phyloP scores from a whole-genome alignment of 2,888 invertebrate species.

The Notocelia uddmanniana region DNA sequence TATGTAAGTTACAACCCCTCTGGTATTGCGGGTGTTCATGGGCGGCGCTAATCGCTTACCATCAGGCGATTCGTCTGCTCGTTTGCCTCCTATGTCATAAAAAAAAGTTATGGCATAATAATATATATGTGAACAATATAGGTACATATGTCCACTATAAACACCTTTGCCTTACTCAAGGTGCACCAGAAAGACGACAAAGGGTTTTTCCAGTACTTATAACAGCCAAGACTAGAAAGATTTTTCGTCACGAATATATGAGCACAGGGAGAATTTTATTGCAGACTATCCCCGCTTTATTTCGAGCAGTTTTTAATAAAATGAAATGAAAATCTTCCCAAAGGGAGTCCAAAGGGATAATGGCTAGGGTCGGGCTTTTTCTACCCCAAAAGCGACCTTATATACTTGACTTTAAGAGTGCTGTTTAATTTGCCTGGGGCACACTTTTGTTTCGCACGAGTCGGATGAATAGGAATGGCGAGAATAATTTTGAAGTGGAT shows the following conservation, averaged over 20 bases:
- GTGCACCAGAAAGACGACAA: no score
- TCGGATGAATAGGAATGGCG: constrained; percentile 40
- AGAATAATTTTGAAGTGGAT: constrained; percentile 45
- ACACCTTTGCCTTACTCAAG: no score
- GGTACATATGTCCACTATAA: no score
- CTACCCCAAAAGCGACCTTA: constrained; percentile 18
- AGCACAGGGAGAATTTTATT: constrained; percentile 33
- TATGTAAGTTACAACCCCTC: no score
- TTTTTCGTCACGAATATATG: constrained; percentile 24
- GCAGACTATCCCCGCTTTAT: constrained; percentile 40
- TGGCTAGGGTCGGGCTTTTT: constrained; percentile 15
- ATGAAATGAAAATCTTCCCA: constrained; percentile 43
- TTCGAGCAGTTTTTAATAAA: constrained; percentile 44
- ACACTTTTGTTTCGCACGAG: constrained; percentile 38
- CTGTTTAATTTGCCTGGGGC: constrained; percentile 25
- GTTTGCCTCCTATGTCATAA: no score
- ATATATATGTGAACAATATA: no score
- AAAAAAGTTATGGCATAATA: no score
- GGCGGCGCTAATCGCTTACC: no score
- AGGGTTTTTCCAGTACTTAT: background rate
- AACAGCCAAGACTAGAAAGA: constrained; percentile 9
- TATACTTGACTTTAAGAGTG: constrained; percentile 8
- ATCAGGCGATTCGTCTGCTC: no score
- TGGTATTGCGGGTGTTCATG: no score
- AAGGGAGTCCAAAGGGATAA: constrained; percentile 44